These are phyloP conservation scores for Forficula auricularia DNA, from an alignment of 1,140 invertebrate genomes.

Conservation along the genomic window DNA sequence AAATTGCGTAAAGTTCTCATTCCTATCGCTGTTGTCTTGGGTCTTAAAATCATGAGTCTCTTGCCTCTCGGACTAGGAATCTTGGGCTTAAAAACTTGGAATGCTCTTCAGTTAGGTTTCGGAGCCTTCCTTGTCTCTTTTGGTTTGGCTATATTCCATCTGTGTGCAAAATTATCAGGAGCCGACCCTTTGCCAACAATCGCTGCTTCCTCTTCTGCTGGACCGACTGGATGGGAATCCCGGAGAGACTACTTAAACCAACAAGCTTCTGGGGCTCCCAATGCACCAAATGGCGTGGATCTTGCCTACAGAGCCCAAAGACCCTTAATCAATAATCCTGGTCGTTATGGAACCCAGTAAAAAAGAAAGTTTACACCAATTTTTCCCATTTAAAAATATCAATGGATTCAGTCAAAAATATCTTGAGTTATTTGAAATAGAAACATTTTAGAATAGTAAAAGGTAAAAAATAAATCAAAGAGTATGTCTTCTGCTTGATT, in stretches of 20 bases:
- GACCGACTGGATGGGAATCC: neutral
- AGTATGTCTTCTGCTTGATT: too few species aligned
- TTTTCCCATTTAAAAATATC: too few species aligned
- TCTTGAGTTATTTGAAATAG: too few species aligned
- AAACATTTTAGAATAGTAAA: too few species aligned
- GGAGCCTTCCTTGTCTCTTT: slow-evolving; percentile 7
- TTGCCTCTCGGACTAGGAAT: slow-evolving; percentile 7
- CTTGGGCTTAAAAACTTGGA: slow-evolving; percentile 7
- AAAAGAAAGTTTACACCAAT: too few species aligned
- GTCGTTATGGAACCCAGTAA: too few species aligned
- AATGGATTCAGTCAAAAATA: too few species aligned
- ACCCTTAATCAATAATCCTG: too few species aligned
- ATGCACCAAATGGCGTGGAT: too few species aligned
- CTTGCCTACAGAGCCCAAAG: too few species aligned
- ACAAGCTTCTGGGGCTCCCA: too few species aligned
- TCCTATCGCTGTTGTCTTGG: slow-evolving; percentile 3
- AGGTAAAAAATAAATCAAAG: too few species aligned
- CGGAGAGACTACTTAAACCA: neutral
- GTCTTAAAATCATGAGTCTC: slow-evolving; percentile 3
- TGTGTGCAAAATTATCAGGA: slow-evolving; percentile 1
- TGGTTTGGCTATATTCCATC: slow-evolving; percentile 6
- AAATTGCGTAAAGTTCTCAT: slow-evolving; percentile 6
- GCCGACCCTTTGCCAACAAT: neutral
- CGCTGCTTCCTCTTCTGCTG: neutral
- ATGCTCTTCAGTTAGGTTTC: slow-evolving; percentile 7